A percentile compares a stretch with the other conserved stretches of the same genome.
These are phyloP conservation scores for Smittia aterrima DNA, from an alignment of 2,888 invertebrate species.

Conservation along the genomic window DNA sequence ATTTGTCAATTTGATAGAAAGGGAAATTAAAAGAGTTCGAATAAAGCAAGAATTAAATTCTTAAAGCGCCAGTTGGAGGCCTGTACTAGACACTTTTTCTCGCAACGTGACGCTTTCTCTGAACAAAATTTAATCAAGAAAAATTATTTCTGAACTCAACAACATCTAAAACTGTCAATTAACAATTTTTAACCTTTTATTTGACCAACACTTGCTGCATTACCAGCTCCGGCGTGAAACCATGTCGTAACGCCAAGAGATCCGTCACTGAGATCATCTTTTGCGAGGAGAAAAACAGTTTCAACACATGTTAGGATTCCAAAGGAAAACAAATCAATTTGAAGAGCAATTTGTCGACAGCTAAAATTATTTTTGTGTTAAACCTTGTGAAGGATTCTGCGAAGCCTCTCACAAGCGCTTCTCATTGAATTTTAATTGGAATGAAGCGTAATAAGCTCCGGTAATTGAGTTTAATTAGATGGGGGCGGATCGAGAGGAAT, in stretches of 20 bases:
- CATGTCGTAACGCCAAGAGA: constrained; percentile 52
- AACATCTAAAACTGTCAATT: neutral
- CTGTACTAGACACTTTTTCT: no score
- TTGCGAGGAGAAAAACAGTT: neutral
- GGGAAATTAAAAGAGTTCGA: no score
- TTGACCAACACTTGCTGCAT: constrained; percentile 5
- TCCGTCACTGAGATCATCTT: constrained; percentile 16
- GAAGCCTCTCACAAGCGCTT: no score
- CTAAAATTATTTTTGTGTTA: neutral
- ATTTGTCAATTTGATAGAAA: no score
- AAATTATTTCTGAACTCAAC: neutral
- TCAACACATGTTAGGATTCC: neutral
- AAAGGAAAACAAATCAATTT: no score
- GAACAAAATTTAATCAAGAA: neutral
- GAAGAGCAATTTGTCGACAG: neutral
- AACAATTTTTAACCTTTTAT: constrained; percentile 11
- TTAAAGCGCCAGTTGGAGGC: no score
- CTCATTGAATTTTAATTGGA: no score
- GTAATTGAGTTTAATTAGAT: no score
- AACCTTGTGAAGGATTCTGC: neutral
- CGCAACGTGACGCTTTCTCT: neutral
- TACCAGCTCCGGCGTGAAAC: constrained; percentile 51
- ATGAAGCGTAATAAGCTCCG: no score
- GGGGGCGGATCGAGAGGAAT: no score
- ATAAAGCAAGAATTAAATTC: no score